Evolutionary conservation across 2,113 vertebrate genomes (phyloP), one percentile per base, ranked within the genome.

Genomic region (Oryzias melastigma): DNA sequence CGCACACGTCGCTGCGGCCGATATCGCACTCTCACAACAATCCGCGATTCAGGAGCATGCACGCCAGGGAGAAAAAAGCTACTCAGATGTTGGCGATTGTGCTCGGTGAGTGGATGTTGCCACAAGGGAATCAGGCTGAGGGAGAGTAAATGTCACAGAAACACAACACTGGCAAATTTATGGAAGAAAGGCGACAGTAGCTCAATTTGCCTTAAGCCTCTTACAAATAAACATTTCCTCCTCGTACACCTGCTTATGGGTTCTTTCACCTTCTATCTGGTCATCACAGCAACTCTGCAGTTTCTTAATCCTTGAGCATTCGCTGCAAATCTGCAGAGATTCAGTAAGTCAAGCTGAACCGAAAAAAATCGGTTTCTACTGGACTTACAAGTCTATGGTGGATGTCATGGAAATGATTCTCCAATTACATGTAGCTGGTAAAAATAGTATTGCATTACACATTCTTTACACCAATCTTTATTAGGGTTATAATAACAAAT

Each of bases 71-170:
- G 81, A 96, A 94, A 75, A 98, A 97, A 70, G 95, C 95, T 49
- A 98, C 96, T 0, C 95, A 98, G 91, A 98, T 97, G 96, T 70
- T 98, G 59, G 93, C 90, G 72, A 95, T 98, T 24, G 95, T 98
- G 62, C 92, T 98, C 5, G 95, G 95, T 98, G 82, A 96, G 94
- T 91, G 14, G 29, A 58, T 19, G 12, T 19, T 49, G 16, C 22
- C 24, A 52, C 13, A 40, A 68, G 12, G 14, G 3, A 40, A n/a
- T 49, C 43, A 43, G 53, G 16, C 40, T 13, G 45, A 65, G 52
- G 35, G 68, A 65, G 43, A 61, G 40, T 58, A 64, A 72, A 73
- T 64, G 62, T 74, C 63, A 79, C 19, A 27, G 16, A 14, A 60
- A 53, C 51, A 48, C 19, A 48, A 48, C 14, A 8, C 24, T 35